Evolutionary conservation across 2,888 invertebrate genomes (phyloP).

Genomic region (Synergus laeviventris): DNA sequence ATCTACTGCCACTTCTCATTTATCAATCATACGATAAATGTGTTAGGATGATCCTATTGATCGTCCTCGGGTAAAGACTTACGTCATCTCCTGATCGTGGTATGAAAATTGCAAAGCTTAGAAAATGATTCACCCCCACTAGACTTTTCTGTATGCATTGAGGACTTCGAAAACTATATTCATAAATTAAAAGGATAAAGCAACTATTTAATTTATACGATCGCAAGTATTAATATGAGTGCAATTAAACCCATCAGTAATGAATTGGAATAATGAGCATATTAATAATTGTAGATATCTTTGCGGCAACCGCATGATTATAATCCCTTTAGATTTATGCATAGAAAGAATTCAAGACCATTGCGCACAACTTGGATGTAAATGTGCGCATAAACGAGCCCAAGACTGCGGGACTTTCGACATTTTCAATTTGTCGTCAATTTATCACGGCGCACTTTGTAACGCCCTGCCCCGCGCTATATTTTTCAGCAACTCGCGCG

Average conservation of each 20-base stretch:
- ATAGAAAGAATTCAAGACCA: not conserved
- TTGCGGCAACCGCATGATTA: not conserved
- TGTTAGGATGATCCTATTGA: no score
- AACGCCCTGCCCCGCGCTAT: constrained; percentile 55
- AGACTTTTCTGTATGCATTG: no score
- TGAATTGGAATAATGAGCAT: not conserved
- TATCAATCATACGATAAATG: no score
- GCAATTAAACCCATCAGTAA: constrained; percentile 7
- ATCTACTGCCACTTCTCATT: no score
- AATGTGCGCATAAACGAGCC: constrained; percentile 17
- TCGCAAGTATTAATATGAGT: not conserved
- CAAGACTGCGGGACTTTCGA: constrained; percentile 27
- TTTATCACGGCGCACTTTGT: constrained; percentile 32
- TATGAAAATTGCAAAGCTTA: no score
- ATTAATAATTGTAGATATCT: not conserved
- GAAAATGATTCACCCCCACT: no score
- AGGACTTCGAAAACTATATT: no score
- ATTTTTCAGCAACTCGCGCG: constrained; percentile 55
- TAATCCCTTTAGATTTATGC: not conserved
- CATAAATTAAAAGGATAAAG: not conserved
- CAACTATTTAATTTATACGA: not conserved
- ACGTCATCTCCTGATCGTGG: no score
- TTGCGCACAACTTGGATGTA: constrained; percentile 21
- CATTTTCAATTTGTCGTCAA: constrained; percentile 39
- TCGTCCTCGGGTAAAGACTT: no score